Percentiles rank a stretch among this genome's conserved stretches.
Conservation (phyloP, 1,140 invertebrate species). For the Luehdorfia chinensis region DNA sequence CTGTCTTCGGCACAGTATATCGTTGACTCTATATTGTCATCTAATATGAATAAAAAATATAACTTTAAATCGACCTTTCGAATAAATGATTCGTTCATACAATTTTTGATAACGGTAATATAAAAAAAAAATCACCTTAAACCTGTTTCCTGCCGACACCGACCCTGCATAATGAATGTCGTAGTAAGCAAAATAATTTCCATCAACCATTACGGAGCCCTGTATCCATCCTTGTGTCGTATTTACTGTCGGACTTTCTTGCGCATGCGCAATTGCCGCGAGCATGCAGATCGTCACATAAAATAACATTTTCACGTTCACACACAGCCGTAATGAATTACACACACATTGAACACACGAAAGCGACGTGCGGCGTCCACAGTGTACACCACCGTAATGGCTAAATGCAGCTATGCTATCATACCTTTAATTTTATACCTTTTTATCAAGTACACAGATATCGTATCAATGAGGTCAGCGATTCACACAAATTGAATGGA, state of each 20-base stretch:
- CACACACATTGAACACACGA: no score
- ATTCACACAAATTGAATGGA: not conserved
- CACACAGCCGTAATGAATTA: slow-evolving; percentile 21
- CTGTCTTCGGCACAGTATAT: no score
- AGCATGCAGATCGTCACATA: slow-evolving; percentile 28
- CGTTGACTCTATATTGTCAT: no score
- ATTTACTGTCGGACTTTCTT: slow-evolving; percentile 34
- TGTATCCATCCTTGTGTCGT: slow-evolving; percentile 48
- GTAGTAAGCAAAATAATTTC: slow-evolving; percentile 46
- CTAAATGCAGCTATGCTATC: not conserved
- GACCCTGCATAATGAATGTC: slow-evolving; percentile 50
- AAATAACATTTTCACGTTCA: slow-evolving; percentile 27
- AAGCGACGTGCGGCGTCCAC: slow-evolving; percentile 10
- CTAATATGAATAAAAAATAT: no score
- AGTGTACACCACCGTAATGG: slow-evolving; percentile 8
- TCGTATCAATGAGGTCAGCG: slow-evolving; percentile 19
- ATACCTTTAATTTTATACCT: not conserved
- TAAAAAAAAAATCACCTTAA: slow-evolving; percentile 45
- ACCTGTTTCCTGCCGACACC: slow-evolving; percentile 41
- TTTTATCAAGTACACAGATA: slow-evolving; percentile 21
- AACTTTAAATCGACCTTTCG: no score
- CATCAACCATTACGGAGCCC: slow-evolving; percentile 33
- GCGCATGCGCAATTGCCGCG: slow-evolving; percentile 32
- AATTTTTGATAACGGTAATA: not conserved
- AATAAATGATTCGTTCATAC: no score